Evolutionary conservation across 2,797 vertebrate species (phyloP).

Genomic region (Enteromius afrohamiltoni): DNA sequence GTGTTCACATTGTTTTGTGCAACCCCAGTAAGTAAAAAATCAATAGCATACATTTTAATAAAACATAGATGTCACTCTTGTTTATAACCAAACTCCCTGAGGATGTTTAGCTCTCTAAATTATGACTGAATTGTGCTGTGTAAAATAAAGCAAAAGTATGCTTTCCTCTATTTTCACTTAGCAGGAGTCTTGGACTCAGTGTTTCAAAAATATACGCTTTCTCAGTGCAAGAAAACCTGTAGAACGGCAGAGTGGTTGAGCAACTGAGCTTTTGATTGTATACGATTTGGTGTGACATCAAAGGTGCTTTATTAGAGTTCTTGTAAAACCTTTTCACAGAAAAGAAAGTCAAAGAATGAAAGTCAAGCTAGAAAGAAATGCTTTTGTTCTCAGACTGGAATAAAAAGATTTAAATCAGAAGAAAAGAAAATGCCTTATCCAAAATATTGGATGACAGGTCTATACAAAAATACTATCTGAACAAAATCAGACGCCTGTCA

Average conservation of each 20-base stretch:
- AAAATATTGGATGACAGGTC: conserved; percentile 25
- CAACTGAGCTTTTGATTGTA: conserved; percentile 55
- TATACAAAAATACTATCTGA: conserved; percentile 30
- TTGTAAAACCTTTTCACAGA: conserved; percentile 36
- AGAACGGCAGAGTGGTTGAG: conserved; percentile 21
- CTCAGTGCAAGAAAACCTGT: not conserved
- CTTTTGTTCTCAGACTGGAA: conserved; percentile 40
- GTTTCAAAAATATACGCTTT: not conserved
- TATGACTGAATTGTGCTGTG: not conserved
- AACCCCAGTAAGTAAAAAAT: not conserved
- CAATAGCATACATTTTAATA: not conserved
- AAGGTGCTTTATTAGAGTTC: conserved; percentile 47
- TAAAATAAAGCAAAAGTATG: conserved; percentile 50
- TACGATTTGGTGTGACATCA: conserved; percentile 55
- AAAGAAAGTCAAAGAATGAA: conserved; percentile 29
- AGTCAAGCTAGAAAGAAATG: conserved; percentile 14
- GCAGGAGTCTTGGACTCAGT: not conserved
- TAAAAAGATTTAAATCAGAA: conserved; percentile 46
- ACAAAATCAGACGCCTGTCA: conserved; percentile 7
- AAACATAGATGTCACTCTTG: not conserved
- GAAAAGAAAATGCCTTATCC: conserved; percentile 5
- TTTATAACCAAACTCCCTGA: not conserved
- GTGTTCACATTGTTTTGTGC: too few species aligned
- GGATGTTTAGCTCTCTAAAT: not conserved
- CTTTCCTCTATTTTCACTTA: conserved; percentile 34